phyloP scores from a whole-genome alignment of 2,888 invertebrate species.

The Bedellia somnulentella region DNA sequence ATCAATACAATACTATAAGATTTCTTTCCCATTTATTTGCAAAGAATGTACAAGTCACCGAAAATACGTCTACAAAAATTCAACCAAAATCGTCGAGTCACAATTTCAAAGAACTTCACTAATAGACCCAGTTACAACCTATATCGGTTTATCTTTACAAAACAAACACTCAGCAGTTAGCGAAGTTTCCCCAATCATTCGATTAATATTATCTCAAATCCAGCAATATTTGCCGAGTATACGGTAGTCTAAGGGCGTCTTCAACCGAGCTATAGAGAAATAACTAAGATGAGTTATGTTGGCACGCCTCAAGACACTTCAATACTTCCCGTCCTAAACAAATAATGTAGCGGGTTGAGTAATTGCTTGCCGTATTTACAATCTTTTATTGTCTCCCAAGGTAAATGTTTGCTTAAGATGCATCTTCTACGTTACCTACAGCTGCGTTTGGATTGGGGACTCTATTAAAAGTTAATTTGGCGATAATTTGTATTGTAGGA shows the following conservation, averaged over 20 bases:
- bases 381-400: constrained; percentile 55
- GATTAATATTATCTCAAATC: constrained; percentile 47
- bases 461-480: constrained; percentile 53
- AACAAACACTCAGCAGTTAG: too few relatives aligned
- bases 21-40: too few relatives aligned
- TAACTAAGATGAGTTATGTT: constrained; percentile 43
- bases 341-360: constrained; percentile 54
- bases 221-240: constrained; percentile 40
- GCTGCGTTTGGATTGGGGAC: constrained; percentile 24
- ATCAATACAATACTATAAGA: too few relatives aligned
- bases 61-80: too few relatives aligned
- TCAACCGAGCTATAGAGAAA: too few relatives aligned
- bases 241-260: too few relatives aligned
- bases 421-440: constrained; percentile 46
- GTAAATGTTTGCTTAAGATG: constrained; percentile 54
- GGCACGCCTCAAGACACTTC: constrained; percentile 53
- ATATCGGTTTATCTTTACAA: too few relatives aligned
- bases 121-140: too few relatives aligned
- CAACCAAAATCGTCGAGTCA: too few relatives aligned
- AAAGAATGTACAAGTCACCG: too few relatives aligned
- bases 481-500: constrained; percentile 37
- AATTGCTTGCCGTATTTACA: constrained; percentile 55
- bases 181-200: too few relatives aligned
- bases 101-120: too few relatives aligned
- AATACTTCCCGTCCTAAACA: constrained; percentile 55